Evolutionary conservation across 2,888 invertebrate genomes (phyloP).

Genomic region (Sinhomidia bicolor): DNA sequence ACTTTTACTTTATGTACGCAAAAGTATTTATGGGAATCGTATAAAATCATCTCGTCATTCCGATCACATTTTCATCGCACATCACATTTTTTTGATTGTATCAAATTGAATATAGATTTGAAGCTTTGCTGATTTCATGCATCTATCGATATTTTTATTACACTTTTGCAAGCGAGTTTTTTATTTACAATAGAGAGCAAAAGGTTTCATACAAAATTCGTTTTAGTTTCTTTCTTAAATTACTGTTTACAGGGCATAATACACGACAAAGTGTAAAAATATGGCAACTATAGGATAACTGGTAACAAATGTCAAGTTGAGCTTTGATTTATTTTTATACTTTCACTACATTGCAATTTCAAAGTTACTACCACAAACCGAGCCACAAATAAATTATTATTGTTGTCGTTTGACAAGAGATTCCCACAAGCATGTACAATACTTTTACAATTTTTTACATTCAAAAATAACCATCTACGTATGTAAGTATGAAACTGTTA

Average conservation of each 20-base stretch:
- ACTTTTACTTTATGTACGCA: not conserved
- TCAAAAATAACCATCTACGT: not conserved
- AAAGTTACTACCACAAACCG: not conserved
- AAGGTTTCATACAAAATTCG: not conserved
- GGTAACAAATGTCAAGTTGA: slow-evolving; percentile 41
- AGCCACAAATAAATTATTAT: not conserved
- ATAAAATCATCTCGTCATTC: slow-evolving; percentile 67
- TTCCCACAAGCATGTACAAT: not conserved
- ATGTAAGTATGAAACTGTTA: not conserved
- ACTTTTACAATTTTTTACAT: not conserved
- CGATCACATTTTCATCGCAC: slow-evolving; percentile 56
- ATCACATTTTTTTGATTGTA: slow-evolving; percentile 7
- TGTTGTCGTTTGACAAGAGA: slow-evolving; percentile 17
- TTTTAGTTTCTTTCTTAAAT: not conserved
- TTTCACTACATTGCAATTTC: slow-evolving; percentile 38
- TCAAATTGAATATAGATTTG: slow-evolving; percentile 15
- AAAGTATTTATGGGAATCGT: slow-evolving; percentile 13
- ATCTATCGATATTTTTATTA: slow-evolving; percentile 34
- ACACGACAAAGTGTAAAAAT: not conserved
- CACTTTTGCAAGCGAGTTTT: not conserved
- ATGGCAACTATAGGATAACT: not conserved
- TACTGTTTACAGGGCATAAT: not conserved
- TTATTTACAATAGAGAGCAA: not conserved
- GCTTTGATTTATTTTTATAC: not conserved
- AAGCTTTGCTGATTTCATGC: not conserved